Conservation (phyloP, 2,888 invertebrate genomes). For the Latrodectus elegans region DNA sequence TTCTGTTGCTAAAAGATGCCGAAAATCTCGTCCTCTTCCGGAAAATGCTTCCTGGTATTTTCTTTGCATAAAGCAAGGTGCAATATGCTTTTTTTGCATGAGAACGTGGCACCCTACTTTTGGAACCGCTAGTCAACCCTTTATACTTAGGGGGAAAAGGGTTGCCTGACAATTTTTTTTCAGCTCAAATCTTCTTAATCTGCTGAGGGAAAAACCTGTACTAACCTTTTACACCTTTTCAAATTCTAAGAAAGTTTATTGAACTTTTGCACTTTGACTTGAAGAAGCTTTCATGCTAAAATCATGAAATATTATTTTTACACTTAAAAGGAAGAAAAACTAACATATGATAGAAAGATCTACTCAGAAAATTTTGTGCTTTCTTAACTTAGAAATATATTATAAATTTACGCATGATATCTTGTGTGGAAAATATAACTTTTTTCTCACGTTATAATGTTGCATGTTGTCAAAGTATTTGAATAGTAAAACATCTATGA, state of each 20-base stretch:
- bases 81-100: constrained; percentile 27
- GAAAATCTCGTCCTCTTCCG: neutral
- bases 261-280: constrained; percentile 24
- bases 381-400: too few species aligned
- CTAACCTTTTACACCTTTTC: constrained; percentile 29
- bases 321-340: too few species aligned
- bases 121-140: constrained; percentile 9
- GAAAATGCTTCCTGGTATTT: constrained; percentile 7
- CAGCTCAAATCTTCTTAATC: constrained; percentile 11
- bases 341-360: too few species aligned
- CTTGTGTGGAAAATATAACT: too few species aligned
- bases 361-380: too few species aligned
- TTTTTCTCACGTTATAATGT: too few species aligned
- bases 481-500: too few species aligned
- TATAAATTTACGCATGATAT: too few species aligned
- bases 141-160: neutral
- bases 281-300: too few species aligned
- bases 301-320: too few species aligned
- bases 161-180: constrained; percentile 29
- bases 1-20: neutral
- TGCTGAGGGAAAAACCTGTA: constrained; percentile 51
- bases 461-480: too few species aligned
- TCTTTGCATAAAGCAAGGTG: constrained; percentile 30
- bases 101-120: constrained; percentile 15
- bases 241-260: constrained; percentile 37